These are phyloP conservation scores for Myodes glareolus DNA, from an alignment of 2,113 vertebrate genomes.

Conservation along the genomic window DNA sequence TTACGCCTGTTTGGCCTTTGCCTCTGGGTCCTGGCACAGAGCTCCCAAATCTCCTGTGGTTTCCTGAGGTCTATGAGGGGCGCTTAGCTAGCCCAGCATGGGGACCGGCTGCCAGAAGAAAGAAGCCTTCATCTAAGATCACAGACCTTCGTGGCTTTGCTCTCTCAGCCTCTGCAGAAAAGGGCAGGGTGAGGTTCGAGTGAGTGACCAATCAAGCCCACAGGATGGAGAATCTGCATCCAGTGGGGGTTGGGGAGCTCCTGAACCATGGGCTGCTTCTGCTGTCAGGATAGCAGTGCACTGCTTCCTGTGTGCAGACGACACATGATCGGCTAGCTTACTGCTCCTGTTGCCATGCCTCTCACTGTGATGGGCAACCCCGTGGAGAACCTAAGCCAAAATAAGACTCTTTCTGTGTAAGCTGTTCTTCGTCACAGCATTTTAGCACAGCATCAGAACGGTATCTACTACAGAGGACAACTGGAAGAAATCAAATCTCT, in stretches of 20 bases:
- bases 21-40: neutral
- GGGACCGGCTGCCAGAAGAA: neutral
- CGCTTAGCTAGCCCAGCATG: neutral
- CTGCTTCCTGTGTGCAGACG: no score
- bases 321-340: no score
- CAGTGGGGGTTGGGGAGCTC: neutral
- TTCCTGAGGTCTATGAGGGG: neutral
- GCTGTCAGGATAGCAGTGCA: neutral
- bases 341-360: no score
- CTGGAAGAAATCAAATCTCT: no score
- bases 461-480: neutral
- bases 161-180: neutral
- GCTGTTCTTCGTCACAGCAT: neutral
- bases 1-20: slow-evolving; percentile 1
- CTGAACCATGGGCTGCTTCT: neutral
- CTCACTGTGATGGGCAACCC: no score
- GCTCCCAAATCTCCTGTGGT: neutral
- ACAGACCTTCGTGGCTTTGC: neutral
- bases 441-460: neutral
- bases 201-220: neutral
- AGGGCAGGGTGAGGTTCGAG: neutral
- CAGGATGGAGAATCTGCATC: neutral
- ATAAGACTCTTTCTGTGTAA: neutral
- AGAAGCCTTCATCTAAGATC: neutral
- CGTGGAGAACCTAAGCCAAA: neutral